Percentiles rank a stretch among this genome's conserved stretches.
phyloP scores from a whole-genome alignment of 2,113 vertebrate species.

The Pachyramphus minor region DNA sequence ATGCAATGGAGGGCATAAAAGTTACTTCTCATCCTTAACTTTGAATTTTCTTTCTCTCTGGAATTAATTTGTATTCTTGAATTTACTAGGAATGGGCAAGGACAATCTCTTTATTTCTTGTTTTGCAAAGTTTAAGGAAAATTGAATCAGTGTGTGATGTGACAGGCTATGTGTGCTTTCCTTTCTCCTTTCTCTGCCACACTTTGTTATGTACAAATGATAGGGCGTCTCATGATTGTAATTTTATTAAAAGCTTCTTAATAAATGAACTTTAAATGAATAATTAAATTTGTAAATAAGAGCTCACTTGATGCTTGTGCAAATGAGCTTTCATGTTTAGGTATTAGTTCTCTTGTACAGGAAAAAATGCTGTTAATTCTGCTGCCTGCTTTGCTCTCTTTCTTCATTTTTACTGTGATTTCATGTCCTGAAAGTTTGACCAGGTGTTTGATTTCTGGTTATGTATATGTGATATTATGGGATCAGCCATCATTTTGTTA shows the following conservation, averaged over 20 bases:
- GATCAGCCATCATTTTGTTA: not conserved
- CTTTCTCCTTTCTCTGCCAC: not conserved
- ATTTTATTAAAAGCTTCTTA: slow-evolving; percentile 37
- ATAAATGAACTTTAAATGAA: slow-evolving; percentile 53
- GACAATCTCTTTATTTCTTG: slow-evolving; percentile 16
- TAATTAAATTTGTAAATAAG: slow-evolving; percentile 67
- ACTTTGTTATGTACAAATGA: slow-evolving; percentile 4
- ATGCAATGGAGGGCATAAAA: slow-evolving; percentile 1
- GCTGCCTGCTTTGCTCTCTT: not conserved
- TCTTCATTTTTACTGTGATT: slow-evolving; percentile 36
- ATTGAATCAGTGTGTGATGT: slow-evolving; percentile 44
- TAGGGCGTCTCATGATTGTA: slow-evolving; percentile 5
- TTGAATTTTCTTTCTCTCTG: slow-evolving; percentile 38
- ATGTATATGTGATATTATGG: not conserved
- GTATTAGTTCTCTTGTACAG: not conserved
- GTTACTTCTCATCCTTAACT: slow-evolving; percentile 32
- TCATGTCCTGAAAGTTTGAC: not conserved
- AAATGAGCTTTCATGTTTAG: slow-evolving; percentile 52
- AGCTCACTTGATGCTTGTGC: not conserved
- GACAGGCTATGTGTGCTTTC: not conserved
- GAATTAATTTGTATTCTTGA: slow-evolving; percentile 46
- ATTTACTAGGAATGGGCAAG: slow-evolving; percentile 32
- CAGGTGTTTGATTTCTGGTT: slow-evolving; percentile 19
- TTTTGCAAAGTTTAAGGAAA: slow-evolving; percentile 62
- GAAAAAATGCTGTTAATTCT: slow-evolving; percentile 8